Evolutionary conservation across 2,888 invertebrate genomes (phyloP), one percentile per base, ranked within the genome.

Genomic region (Syrphus vitripennis): DNA sequence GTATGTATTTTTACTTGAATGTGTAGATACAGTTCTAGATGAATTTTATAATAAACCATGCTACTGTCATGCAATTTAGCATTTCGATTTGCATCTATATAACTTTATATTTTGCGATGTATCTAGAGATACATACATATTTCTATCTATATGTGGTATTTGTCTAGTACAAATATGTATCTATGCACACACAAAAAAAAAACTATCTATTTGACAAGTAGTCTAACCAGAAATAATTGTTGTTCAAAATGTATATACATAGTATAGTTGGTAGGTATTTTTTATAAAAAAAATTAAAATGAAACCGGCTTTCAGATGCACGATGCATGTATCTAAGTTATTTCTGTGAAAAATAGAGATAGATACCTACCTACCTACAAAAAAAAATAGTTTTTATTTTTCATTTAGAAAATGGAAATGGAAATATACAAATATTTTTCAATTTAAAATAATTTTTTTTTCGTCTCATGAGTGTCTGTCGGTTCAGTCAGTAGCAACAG

Each of bases 181-280:
- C 57, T 57, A 31, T 57, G 29, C 19, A 19, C 12, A 16, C 5
- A 45, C n/a, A 7, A n/a, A 16, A 57, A 16, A 53, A 42, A 61
- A 53, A 50, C n/a, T n/a, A 45, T 48, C 61, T 69, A 81, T 61
- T 81, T 81, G 84, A 84, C 76, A 72, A 81, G 76, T 77, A 71
- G 84, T 81, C 76, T 76, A 84, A 84, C 84, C 76, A 77, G 84
- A 84, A 76, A 84, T 76, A 76, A 84, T 76, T 59, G 63, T 31
- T 61, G 57, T 70, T 61, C 34, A 34, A 57, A 53, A 59, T 55
- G 16, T 57, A 19, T 29, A 26, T 45, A 26, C 3, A 4, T 63
- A n/a, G n/a, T n/a, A n/a, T n/a, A n/a, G 26, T 24, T 21, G 14
- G 7, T 7, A 24, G 6, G 1, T 59, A 40, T 3, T 57, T 61